Evolutionary conservation across 2,888 invertebrate genomes (phyloP).

Genomic region (Nemapogon koenigi): DNA sequence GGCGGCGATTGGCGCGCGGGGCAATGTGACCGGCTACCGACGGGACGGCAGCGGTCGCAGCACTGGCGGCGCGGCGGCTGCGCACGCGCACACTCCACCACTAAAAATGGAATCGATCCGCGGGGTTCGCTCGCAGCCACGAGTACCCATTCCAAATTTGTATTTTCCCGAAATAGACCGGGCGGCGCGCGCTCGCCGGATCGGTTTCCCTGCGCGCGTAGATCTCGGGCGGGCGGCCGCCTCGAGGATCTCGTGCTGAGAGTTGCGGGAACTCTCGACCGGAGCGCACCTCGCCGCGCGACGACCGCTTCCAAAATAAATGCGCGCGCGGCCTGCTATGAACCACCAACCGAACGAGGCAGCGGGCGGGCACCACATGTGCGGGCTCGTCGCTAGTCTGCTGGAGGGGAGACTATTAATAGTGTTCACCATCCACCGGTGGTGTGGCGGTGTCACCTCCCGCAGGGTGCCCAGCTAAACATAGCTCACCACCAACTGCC

Average conservation of each 20-base stretch:
- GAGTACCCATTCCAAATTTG: slow-evolving; percentile 77
- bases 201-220: slow-evolving; percentile 55
- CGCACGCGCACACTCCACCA: slow-evolving; percentile 63
- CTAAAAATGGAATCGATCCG: slow-evolving; percentile 63
- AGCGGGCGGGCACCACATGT: slow-evolving; percentile 54
- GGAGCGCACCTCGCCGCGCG: slow-evolving; percentile 45
- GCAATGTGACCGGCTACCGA: too few relatives aligned
- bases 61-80: slow-evolving; percentile 52
- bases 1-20: slow-evolving; percentile 54
- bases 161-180: slow-evolving; percentile 79
- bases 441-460: slow-evolving; percentile 66
- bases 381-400: slow-evolving; percentile 44
- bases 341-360: slow-evolving; percentile 25
- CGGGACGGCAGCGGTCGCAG: slow-evolving; percentile 51
- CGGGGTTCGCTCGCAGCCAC: slow-evolving; percentile 60
- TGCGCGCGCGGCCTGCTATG: slow-evolving; percentile 15
- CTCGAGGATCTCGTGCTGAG: too few relatives aligned
- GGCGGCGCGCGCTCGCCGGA: slow-evolving; percentile 61
- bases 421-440: slow-evolving; percentile 58
- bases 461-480: slow-evolving; percentile 60
- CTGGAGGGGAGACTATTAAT: slow-evolving; percentile 64
- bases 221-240: slow-evolving; percentile 23
- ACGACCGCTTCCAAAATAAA: slow-evolving; percentile 61
- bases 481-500: slow-evolving; percentile 55
- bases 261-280: neutral